phyloP scores from a whole-genome alignment of 2,797 vertebrate species.

The Melanogrammus aeglefinus region DNA sequence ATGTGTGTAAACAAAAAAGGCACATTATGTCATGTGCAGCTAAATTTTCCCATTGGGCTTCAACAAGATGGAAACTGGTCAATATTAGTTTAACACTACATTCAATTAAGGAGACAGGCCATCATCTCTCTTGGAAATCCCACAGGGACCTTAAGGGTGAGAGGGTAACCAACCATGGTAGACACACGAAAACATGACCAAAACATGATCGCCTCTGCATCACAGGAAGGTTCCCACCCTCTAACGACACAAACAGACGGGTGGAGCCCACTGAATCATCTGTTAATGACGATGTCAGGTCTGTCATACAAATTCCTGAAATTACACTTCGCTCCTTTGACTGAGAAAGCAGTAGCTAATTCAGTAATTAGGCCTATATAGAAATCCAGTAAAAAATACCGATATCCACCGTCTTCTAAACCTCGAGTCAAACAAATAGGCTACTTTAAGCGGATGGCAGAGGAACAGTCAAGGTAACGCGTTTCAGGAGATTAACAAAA shows the following conservation, averaged over 20 bases:
- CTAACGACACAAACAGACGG: conserved; percentile 59
- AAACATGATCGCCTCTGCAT: conserved; percentile 36
- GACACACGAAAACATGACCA: conserved; percentile 57
- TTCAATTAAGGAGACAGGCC: not conserved
- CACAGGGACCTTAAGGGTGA: conserved; percentile 39
- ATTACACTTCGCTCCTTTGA: not conserved
- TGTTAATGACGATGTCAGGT: conserved; percentile 37
- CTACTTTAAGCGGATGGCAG: not conserved
- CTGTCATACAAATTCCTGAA: conserved; percentile 18
- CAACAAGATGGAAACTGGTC: not conserved
- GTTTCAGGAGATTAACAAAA: not conserved
- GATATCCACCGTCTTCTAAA: too few relatives aligned
- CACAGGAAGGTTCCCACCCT: conserved; percentile 66
- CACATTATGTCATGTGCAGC: not conserved
- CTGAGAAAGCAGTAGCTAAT: not conserved
- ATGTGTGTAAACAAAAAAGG: not conserved
- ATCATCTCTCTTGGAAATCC: conserved; percentile 30
- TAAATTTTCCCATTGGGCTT: not conserved
- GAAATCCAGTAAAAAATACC: not conserved
- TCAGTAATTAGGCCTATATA: not conserved
- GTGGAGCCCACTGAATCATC: conserved; percentile 59
- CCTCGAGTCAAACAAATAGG: too few relatives aligned
- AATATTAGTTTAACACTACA: not conserved
- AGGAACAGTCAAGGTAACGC: not conserved
- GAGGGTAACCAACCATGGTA: conserved; percentile 44